A percentile compares a stretch with the other conserved stretches of the same genome.
phyloP scores from a whole-genome alignment of 2,113 vertebrate genomes.

The Morphnarchus princeps region DNA sequence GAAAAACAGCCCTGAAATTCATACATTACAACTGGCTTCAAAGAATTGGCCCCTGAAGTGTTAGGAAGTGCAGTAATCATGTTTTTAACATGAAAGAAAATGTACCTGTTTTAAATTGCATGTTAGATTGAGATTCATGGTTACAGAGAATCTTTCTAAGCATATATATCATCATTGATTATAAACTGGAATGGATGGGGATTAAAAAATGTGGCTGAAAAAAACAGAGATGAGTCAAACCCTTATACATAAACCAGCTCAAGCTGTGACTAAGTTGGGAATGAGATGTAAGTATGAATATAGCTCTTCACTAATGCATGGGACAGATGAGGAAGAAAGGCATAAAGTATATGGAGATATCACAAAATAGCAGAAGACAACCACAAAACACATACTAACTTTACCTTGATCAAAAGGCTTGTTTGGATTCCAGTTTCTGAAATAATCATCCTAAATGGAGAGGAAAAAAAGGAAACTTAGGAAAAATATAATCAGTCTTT shows the following conservation, averaged over 20 bases:
- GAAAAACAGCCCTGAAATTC: not conserved
- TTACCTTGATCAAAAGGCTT: conserved; percentile 86
- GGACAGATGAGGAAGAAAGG: not conserved
- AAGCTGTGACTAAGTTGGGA: conserved; percentile 1
- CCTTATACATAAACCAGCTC: not conserved
- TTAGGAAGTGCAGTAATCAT: not conserved
- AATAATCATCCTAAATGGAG: conserved; percentile 79
- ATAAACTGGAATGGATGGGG: not conserved
- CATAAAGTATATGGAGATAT: not conserved
- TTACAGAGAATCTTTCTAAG: not conserved
- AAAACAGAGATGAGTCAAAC: not conserved
- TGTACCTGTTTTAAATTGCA: not conserved
- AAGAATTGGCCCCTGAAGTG: not conserved
- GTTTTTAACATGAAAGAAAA: not conserved
- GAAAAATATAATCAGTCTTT: not conserved
- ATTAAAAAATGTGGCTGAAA: not conserved
- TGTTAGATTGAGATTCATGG: not conserved
- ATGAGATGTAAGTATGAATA: not conserved
- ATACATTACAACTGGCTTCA: not conserved
- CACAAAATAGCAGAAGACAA: not conserved
- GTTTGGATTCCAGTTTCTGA: conserved; percentile 84
- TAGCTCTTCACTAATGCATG: not conserved
- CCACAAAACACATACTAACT: not conserved
- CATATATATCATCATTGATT: not conserved
- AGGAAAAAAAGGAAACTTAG: conserved; percentile 7